These are phyloP conservation scores for Trachymyrmex cornetzi DNA, from an alignment of 1,140 invertebrate genomes.

Conservation along the genomic window DNA sequence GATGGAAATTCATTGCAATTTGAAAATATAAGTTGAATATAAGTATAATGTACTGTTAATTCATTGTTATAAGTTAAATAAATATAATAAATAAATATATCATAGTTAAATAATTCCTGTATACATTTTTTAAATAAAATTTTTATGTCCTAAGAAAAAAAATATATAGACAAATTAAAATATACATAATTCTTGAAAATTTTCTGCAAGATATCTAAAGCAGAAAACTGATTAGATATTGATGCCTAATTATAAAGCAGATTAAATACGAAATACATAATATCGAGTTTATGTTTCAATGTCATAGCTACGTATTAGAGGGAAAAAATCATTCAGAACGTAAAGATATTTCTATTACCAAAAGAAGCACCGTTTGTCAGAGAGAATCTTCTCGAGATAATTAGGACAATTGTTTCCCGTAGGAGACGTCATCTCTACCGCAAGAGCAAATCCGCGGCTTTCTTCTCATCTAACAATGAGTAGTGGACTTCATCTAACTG, in stretches of 20 bases:
- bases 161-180: background rate
- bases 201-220: background rate
- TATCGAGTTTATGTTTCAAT: background rate
- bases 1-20: background rate
- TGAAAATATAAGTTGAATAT: background rate
- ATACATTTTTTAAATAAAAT: background rate
- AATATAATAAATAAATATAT: background rate
- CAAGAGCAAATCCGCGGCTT: background rate
- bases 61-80: background rate
- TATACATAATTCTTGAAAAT: background rate
- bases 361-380: background rate
- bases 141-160: background rate
- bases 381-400: background rate
- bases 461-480: background rate
- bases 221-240: background rate
- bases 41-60: no score
- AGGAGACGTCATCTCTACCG: background rate
- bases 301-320: background rate
- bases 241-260: no score
- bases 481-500: conserved; percentile 1
- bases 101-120: background rate
- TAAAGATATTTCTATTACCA: background rate
- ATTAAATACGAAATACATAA: no score
- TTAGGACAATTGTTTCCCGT: background rate
- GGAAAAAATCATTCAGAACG: background rate